Conservation (phyloP, 2,888 invertebrate species). For the Lochmaea crataegi region DNA sequence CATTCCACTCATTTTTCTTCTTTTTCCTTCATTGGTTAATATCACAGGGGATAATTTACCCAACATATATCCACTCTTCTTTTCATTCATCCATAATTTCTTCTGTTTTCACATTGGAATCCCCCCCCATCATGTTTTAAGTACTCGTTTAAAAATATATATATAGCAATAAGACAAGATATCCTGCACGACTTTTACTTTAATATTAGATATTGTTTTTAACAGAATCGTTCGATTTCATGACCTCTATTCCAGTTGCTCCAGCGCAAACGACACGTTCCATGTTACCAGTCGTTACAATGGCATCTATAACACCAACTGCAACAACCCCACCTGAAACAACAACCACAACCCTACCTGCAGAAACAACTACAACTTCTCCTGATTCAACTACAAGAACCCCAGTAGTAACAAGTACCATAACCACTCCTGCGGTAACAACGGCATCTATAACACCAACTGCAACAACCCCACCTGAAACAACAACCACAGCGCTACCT, state of each 20-base stretch:
- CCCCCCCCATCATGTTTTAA: too few relatives aligned
- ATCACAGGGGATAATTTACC: too few relatives aligned
- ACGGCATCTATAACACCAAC: neutral
- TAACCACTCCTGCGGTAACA: neutral
- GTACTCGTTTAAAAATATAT: too few relatives aligned
- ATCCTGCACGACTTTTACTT: too few relatives aligned
- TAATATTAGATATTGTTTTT: too few relatives aligned
- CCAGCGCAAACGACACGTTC: neutral
- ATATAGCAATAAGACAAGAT: too few relatives aligned
- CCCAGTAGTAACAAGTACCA: neutral
- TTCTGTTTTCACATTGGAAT: too few relatives aligned
- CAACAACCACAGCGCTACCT: neutral
- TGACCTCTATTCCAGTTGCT: neutral
- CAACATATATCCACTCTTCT: too few relatives aligned
- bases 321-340: neutral
- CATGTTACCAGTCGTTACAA: neutral
- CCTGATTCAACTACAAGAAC: neutral
- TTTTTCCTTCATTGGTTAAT: too few relatives aligned
- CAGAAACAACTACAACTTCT: constrained; percentile 1
- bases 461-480: neutral
- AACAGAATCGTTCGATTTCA: too few relatives aligned
- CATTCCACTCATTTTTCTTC: too few relatives aligned
- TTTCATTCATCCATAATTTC: too few relatives aligned
- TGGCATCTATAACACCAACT: neutral
- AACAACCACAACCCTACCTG: constrained; percentile 1